Conservation (phyloP, 2,797 vertebrate species). For the Rhabdophis nuchalis region DNA sequence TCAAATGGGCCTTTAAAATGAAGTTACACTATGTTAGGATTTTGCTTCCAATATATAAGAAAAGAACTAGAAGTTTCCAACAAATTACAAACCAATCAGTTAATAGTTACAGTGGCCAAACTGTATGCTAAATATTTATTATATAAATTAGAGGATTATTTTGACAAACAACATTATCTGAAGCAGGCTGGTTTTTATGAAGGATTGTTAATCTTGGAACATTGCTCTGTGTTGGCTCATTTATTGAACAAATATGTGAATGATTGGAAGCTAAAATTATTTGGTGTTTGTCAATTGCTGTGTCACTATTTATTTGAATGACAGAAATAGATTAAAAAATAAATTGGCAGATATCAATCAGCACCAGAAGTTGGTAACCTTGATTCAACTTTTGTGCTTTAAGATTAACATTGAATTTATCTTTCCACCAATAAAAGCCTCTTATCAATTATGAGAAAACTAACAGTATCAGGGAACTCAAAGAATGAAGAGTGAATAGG, state of each 20-base stretch:
- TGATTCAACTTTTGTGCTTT: background rate
- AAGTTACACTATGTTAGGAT: background rate
- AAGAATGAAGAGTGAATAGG: background rate
- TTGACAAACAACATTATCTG: background rate
- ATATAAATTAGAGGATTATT: background rate
- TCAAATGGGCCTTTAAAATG: background rate
- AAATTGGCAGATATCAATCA: background rate
- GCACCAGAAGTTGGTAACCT: background rate
- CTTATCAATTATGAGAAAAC: background rate
- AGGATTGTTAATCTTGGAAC: background rate
- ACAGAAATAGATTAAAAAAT: background rate
- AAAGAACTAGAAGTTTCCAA: background rate
- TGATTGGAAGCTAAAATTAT: background rate
- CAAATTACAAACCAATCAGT: background rate
- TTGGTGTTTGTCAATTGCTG: background rate
- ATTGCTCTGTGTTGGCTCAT: background rate
- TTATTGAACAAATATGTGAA: background rate
- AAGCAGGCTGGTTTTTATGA: background rate
- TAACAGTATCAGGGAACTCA: background rate
- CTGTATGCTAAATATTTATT: background rate
- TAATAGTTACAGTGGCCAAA: background rate
- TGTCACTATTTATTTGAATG: background rate
- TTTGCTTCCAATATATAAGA: background rate
- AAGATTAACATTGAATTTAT: background rate
- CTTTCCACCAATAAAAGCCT: background rate